Evolutionary conservation across 2,888 invertebrate genomes (phyloP), one percentile per base, ranked within the genome.

Genomic region (Apodemia duryi): DNA sequence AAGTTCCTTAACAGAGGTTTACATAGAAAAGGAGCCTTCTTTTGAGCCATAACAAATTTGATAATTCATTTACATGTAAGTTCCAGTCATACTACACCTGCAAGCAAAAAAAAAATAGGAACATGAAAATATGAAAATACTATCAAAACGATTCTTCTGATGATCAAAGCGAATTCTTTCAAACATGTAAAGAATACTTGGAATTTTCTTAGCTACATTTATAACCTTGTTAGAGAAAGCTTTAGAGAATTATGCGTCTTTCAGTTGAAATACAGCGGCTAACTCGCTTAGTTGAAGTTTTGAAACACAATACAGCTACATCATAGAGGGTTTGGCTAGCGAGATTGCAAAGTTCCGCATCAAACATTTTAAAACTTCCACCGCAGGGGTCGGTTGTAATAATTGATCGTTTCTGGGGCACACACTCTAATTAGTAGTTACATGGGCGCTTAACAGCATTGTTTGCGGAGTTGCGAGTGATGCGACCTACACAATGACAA

Each of bases 401-500:
- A 46, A 46, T 46, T 62, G 46, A 46, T 28, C 49, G 62, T 32
- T 32, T 21, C 6, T 49, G 28, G 46, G 57, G 57, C 32, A 13
- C 54, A 28, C 54, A 54, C 54, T 54, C 28, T 29, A n/a, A n/a
- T n/a, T n/a, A n/a, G n/a, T n/a, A 62, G 62, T 62, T 49, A 29
- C 62, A 46, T 29, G 29, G 62, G 13, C 62, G 62, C 41, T 54
- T 65, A 65, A 70, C 54, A 64, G 52, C 66, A 68, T 70, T 69
- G 68, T 68, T 69, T 64, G 29, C 2, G 11, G 29, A 32, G 57
- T 32, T 32, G 57, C 57, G 32, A 32, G 57, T 32, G 57, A 57
- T 57, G 57, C 57, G 57, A 57, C 61, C 64, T 57, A 65, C 49
- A 65, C 65, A 66, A 66, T 71, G 72, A 70, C 71, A 71, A 66